phyloP scores from a whole-genome alignment of 2,797 vertebrate species.

The Aselliscus stoliczkanus region DNA sequence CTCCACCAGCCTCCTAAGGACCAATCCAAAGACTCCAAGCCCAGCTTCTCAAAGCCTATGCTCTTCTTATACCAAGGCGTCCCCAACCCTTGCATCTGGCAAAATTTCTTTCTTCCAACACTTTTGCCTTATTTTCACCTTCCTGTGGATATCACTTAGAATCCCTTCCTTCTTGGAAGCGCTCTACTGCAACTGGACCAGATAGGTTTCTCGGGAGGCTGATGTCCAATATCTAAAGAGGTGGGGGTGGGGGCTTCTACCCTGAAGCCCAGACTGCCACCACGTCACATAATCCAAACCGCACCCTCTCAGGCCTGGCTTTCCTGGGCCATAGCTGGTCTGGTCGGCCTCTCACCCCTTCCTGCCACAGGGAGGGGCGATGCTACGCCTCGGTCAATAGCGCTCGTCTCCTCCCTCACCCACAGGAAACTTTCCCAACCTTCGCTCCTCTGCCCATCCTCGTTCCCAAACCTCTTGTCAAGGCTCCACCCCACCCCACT shows the following conservation, averaged over 20 bases:
- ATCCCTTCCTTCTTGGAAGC: not conserved
- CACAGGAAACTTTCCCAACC: not conserved
- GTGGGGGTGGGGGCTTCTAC: not conserved
- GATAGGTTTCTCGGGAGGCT: not conserved
- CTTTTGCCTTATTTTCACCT: not conserved
- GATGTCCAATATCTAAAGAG: not conserved
- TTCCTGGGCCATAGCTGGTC: not conserved
- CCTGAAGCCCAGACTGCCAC: not conserved
- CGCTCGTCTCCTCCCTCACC: not conserved
- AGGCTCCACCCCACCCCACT: not conserved
- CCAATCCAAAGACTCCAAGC: not conserved
- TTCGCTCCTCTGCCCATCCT: not conserved
- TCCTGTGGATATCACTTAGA: not conserved
- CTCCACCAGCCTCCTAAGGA: not conserved
- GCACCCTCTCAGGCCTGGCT: not conserved
- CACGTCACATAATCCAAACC: not conserved
- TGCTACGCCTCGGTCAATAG: not conserved
- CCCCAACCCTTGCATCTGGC: not conserved
- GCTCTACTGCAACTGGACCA: not conserved
- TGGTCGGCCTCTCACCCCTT: not conserved
- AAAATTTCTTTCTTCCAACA: not conserved
- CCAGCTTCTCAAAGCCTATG: not conserved
- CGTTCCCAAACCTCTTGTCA: not conserved
- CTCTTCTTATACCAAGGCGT: not conserved
- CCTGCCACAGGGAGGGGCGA: not conserved